Conservation (phyloP, 1,140 invertebrate species). For the Idris sp. region DNA sequence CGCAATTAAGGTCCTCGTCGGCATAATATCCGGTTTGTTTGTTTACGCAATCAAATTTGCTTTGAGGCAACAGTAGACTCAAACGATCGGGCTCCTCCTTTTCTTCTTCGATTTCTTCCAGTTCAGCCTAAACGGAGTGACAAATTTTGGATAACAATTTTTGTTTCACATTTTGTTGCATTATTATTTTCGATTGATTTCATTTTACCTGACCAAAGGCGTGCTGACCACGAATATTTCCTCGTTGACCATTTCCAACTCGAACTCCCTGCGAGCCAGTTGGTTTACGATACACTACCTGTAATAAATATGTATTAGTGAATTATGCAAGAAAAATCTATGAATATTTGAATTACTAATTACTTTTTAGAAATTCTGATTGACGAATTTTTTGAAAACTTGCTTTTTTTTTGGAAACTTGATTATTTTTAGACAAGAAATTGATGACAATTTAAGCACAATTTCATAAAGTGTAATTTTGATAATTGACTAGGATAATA, state of each 20-base stretch:
- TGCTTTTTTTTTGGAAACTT: too few species aligned
- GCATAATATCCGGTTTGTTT: slow-evolving; percentile 94
- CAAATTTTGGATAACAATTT: background rate
- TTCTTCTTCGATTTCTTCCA: slow-evolving; percentile 84
- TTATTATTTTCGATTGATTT: slow-evolving; percentile 58
- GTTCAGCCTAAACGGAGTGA: slow-evolving; percentile 69
- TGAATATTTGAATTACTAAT: background rate
- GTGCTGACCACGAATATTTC: slow-evolving; percentile 54
- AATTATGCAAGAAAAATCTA: too few species aligned
- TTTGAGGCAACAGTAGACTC: slow-evolving; percentile 86
- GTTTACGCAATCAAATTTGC: slow-evolving; percentile 88
- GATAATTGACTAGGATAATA: too few species aligned
- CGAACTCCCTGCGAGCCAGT: slow-evolving; percentile 53
- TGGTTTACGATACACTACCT: slow-evolving; percentile 66
- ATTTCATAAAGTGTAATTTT: too few species aligned
- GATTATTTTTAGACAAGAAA: too few species aligned
- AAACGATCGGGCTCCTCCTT: slow-evolving; percentile 92
- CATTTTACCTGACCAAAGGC: too few species aligned
- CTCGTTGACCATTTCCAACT: slow-evolving; percentile 59
- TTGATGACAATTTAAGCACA: too few species aligned
- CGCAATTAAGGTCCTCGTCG: slow-evolving; percentile 91
- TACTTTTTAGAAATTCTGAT: background rate
- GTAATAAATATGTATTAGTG: background rate
- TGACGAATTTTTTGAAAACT: background rate
- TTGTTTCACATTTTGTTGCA: slow-evolving; percentile 29